Evolutionary conservation across 2,888 invertebrate species (phyloP).

Genomic region (Cephus runcator): DNA sequence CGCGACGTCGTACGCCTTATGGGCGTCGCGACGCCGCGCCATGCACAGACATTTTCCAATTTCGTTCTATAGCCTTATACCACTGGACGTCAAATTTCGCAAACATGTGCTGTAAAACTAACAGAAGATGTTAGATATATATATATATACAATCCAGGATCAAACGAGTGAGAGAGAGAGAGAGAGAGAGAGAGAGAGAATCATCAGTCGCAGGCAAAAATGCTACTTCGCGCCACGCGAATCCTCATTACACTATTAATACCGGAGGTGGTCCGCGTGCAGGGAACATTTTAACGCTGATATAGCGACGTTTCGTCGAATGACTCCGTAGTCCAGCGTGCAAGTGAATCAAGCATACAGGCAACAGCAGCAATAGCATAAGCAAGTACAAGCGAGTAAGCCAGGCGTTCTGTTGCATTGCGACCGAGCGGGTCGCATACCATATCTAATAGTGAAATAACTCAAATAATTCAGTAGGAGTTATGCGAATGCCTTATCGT

Average conservation of each 20-base stretch:
- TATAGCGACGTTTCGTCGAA: conserved; percentile 10
- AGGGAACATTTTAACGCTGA: conserved; percentile 19
- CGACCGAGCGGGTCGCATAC: conserved; percentile 44
- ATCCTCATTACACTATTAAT: conserved; percentile 44
- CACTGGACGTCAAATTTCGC: not conserved
- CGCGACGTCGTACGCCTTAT: not conserved
- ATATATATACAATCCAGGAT: not conserved
- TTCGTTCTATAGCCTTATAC: not conserved
- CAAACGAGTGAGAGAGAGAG: not conserved
- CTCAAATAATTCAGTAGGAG: conserved; percentile 60
- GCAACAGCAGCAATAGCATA: not conserved
- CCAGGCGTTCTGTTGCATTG: conserved; percentile 3
- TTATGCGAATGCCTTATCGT: conserved; percentile 60
- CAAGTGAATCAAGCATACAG: not conserved
- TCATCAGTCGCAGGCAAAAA: not conserved
- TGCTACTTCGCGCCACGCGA: conserved; percentile 8
- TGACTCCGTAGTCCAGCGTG: not conserved
- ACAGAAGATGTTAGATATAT: not conserved
- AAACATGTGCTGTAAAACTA: not conserved
- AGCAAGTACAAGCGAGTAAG: not conserved
- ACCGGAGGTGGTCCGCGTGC: conserved; percentile 21
- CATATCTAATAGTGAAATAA: conserved; percentile 62
- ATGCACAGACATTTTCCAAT: not conserved
- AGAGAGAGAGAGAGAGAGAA: no score
- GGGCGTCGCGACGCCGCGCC: not conserved